Evolutionary conservation across 2,797 vertebrate species (phyloP).

Genomic region (Galago senegalensis): DNA sequence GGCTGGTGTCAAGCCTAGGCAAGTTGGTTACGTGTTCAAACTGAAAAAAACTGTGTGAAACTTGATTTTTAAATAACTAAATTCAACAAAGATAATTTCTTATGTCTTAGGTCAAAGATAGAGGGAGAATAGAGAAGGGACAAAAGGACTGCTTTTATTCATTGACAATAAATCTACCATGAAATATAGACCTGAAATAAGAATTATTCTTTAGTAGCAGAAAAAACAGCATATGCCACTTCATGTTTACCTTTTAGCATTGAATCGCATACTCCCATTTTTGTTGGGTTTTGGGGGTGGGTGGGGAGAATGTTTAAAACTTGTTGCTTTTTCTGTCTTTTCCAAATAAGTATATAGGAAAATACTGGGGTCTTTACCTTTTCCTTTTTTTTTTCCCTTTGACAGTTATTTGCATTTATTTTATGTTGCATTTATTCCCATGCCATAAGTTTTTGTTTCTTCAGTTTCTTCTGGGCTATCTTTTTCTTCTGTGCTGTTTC

Average conservation of each 20-base stretch:
- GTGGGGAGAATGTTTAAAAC: not conserved
- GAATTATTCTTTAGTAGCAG: not conserved
- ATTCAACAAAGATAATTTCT: constrained; percentile 42
- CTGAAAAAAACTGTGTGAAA: constrained; percentile 25
- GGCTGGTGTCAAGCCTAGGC: not conserved
- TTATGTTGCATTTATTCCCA: too few relatives aligned
- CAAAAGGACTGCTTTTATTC: constrained; percentile 38
- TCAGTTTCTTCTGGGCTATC: too few relatives aligned
- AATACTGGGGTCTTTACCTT: not conserved
- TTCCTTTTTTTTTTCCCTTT: too few relatives aligned
- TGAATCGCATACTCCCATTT: not conserved
- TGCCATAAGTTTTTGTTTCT: too few relatives aligned
- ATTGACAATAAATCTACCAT: not conserved
- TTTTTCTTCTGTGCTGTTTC: too few relatives aligned
- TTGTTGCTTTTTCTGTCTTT: constrained; percentile 9
- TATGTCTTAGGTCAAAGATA: not conserved
- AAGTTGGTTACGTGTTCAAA: constrained; percentile 33
- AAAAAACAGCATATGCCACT: not conserved
- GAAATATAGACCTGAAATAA: not conserved
- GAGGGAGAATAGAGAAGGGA: constrained; percentile 2
- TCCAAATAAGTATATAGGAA: constrained; percentile 8
- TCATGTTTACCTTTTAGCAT: constrained; percentile 29
- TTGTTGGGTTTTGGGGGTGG: not conserved
- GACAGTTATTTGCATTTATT: too few relatives aligned
- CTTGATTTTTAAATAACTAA: constrained; percentile 64